phyloP scores from a whole-genome alignment of 2,113 vertebrate genomes.

The Malurus alboscapulatus region DNA sequence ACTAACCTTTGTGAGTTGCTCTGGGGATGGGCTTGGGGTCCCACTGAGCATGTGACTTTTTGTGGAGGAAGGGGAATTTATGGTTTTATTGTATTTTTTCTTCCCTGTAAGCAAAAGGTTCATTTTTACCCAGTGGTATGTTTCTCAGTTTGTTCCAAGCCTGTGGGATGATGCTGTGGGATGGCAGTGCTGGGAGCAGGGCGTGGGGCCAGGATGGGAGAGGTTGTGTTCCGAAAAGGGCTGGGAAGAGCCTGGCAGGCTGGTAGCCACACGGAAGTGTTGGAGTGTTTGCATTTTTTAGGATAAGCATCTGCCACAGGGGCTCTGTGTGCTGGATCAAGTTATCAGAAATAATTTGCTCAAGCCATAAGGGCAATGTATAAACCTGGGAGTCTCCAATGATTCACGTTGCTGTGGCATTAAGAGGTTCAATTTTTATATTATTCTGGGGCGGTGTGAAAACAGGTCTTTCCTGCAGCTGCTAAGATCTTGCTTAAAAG shows the following conservation, averaged over 20 bases:
- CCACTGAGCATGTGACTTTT: not conserved
- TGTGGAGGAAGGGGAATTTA: not conserved
- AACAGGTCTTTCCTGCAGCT: not conserved
- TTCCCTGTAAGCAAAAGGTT: not conserved
- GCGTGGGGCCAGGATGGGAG: not conserved
- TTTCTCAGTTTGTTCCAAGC: fast-evolving
- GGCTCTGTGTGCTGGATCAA: not conserved
- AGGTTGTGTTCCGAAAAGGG: not conserved
- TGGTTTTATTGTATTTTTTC: not conserved
- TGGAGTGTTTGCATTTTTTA: not conserved
- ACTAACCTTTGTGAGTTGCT: conserved; percentile 7
- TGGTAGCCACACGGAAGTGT: not conserved
- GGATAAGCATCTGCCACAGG: not conserved
- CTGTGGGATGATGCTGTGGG: not conserved
- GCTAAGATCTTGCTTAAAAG: not conserved
- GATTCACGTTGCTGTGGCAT: not conserved
- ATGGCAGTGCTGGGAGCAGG: not conserved
- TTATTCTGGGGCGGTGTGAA: not conserved
- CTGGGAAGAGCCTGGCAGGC: not conserved
- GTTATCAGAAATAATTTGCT: not conserved
- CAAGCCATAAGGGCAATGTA: not conserved
- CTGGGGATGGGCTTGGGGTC: not conserved
- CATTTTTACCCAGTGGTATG: not conserved
- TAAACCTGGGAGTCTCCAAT: not conserved
- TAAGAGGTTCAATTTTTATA: not conserved